phyloP scores from a whole-genome alignment of 1,140 invertebrate species.

The Bradysia coprophila region DNA sequence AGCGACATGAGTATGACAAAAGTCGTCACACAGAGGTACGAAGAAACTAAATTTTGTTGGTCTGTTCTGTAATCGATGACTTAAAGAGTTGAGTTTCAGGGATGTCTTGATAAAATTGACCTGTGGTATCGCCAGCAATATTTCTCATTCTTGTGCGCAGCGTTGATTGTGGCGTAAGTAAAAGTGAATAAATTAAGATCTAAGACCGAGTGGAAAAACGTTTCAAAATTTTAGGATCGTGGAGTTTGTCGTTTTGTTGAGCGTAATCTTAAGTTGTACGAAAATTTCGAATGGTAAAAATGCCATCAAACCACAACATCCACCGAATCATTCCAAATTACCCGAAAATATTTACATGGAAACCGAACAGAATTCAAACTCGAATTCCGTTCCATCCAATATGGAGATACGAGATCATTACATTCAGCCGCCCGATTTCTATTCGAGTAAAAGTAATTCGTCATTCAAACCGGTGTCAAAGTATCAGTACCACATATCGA shows the following conservation, averaged over 20 bases:
- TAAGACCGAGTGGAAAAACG: too few relatives aligned
- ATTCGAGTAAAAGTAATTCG: constrained; percentile 13
- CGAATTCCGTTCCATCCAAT: constrained; percentile 9
- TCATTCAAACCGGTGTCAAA: constrained; percentile 13
- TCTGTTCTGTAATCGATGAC: too few relatives aligned
- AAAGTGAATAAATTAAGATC: too few relatives aligned
- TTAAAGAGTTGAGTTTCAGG: constrained; percentile 28
- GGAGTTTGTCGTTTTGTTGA: constrained; percentile 46
- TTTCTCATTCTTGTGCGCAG: constrained; percentile 42
- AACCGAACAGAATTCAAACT: too few relatives aligned
- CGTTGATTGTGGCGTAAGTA: constrained; percentile 41
- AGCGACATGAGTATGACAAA: constrained; percentile 34
- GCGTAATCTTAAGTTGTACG: constrained; percentile 47
- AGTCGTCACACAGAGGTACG: constrained; percentile 34
- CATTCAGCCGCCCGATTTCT: constrained; percentile 15
- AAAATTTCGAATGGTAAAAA: constrained; percentile 21
- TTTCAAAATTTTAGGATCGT: too few relatives aligned
- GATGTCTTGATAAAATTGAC: constrained; percentile 49
- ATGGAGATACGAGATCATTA: constrained; percentile 17
- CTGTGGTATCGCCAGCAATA: constrained; percentile 61
- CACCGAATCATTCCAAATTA: too few relatives aligned
- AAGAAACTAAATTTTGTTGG: too few relatives aligned
- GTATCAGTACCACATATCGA: constrained; percentile 12
- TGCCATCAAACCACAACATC: not conserved
- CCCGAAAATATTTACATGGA: constrained; percentile 18